These are phyloP conservation scores for Bruchidius siliquastri DNA, from an alignment of 2,888 invertebrate genomes.

Conservation along the genomic window DNA sequence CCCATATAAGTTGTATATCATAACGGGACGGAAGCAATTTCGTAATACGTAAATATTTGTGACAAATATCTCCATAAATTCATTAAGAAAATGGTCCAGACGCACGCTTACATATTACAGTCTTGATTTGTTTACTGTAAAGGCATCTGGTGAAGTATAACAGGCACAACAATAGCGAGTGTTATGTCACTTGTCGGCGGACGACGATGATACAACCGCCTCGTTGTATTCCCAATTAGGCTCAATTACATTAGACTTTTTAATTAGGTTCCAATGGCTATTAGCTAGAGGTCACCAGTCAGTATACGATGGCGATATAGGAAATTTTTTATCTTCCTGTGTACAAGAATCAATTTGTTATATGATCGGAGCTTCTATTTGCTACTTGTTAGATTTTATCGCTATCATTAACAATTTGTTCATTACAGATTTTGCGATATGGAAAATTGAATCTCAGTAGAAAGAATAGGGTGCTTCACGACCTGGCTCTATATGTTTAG, in stretches of 20 bases:
- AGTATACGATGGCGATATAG: background rate
- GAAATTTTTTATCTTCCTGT: background rate
- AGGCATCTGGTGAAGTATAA: background rate
- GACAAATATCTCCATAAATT: background rate
- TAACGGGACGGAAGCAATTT: background rate
- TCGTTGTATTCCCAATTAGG: background rate
- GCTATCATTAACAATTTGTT: background rate
- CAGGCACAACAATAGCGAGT: background rate
- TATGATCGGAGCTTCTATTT: background rate
- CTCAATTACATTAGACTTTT: background rate
- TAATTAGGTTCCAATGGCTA: background rate
- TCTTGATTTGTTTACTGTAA: background rate
- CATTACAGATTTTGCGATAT: background rate
- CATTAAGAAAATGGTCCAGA: background rate
- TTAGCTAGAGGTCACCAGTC: background rate
- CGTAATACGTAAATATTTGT: background rate
- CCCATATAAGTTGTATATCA: background rate
- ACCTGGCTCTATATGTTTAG: too few species aligned
- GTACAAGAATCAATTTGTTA: background rate
- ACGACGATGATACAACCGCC: background rate
- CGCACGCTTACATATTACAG: background rate
- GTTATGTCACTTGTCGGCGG: background rate
- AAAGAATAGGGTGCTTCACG: background rate
- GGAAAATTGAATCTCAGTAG: background rate
- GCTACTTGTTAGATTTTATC: background rate